Conservation (phyloP, 2,888 invertebrate species). For the Diarsia rubi region DNA sequence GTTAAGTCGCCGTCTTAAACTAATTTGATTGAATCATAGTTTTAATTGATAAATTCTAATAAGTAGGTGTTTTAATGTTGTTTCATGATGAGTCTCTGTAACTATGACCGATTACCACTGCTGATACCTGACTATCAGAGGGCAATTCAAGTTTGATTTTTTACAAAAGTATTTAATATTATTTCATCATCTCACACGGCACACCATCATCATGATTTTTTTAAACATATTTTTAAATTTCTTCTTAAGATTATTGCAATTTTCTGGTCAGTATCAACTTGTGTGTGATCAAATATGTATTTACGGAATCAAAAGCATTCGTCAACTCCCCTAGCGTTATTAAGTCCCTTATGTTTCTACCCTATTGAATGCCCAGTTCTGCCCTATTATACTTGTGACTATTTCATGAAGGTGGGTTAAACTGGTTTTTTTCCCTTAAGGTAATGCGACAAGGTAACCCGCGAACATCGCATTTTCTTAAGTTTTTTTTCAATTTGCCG, state of each 20-base stretch:
- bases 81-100: not conserved
- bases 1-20: too few relatives aligned
- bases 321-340: too few relatives aligned
- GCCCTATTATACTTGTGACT: not conserved
- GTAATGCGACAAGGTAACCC: too few relatives aligned
- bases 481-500: too few relatives aligned
- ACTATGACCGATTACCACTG: not conserved
- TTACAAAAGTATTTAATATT: not conserved
- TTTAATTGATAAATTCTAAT: not conserved
- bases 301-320: not conserved
- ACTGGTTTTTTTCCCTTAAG: not conserved
- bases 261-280: not conserved
- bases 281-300: not conserved
- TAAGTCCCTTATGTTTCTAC: too few relatives aligned
- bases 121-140: not conserved
- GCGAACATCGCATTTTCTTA: too few relatives aligned
- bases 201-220: not conserved
- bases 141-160: not conserved
- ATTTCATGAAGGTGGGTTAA: not conserved
- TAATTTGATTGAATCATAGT: not conserved
- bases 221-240: not conserved
- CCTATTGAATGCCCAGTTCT: not conserved
- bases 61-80: not conserved
- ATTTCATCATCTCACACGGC: not conserved
- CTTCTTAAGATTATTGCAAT: not conserved